Evolutionary conservation across 2,113 vertebrate genomes (phyloP), one percentile per base, ranked within the genome.

Genomic region (Callopanchax toddi): DNA sequence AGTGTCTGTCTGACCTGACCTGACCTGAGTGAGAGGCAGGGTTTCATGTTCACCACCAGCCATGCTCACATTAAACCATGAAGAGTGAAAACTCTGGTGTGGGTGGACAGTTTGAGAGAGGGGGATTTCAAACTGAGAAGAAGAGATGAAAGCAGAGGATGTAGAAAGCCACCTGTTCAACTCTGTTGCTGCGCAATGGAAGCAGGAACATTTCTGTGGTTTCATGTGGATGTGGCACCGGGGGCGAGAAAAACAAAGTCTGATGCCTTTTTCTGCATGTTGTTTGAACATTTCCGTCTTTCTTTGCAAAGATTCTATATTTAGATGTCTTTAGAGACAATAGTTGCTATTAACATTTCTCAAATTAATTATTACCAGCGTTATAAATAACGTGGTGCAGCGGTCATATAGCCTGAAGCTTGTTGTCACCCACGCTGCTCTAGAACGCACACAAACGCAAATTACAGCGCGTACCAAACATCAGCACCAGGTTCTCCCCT

Each of bases 71-170:
- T 56, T 45, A 10, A 40, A 12, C 2, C 1, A 7, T 5, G 5
- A 11, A 8, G 16, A 52, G 69, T 50, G 15, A 67, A 64, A 65
- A 12, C 12, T 5, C 5, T 18, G 0, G 10, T 32, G 84, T 86
- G 64, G 78, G 81, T 17, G 36, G 57, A 72, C 60, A 56, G 55
- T 60, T 0, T 44, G 29, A 73, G 6, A 65, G 18, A 2, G 18
- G 39, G 40, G 69, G 40, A 46, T 68, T 11, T 54, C 53, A 45
- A 55, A 52, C 29, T 48, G 18, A 62, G 13, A 65, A 62, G 13
- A 65, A 10, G n/a, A n/a, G n/a, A 4, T 40, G 22, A 67, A 32
- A 42, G 49, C n/a, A 25, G 60, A 36, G 17, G 55, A 54, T 15
- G 70, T 56, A 48, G 55, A 21, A 72, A 75, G 6, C 29, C 18